Evolutionary conservation across 2,113 vertebrate species (phyloP), one percentile per base, ranked within the genome.

Genomic region (Eulacestoma nigropectus): DNA sequence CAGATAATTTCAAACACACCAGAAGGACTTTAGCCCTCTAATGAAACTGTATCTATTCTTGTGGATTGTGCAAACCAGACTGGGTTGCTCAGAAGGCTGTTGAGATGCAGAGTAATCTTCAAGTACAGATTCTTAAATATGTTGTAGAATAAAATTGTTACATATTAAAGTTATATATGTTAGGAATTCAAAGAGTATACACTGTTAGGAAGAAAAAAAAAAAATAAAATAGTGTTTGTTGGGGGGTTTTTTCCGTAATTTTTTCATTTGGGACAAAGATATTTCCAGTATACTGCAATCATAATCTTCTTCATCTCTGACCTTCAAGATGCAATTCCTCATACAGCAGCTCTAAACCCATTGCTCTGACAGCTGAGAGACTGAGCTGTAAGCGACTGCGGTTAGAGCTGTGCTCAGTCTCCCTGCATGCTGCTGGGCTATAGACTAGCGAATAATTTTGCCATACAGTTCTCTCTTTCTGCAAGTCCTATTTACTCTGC

Each of bases 241-340:
- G 10, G 8, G 6, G 3, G 1, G 0, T 22, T 33, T 12, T 27
- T 13, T 6, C 4, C 5, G 3, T 33, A 6, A 23, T 62, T 46
- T 68, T 85, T 56, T 59, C 4, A 64, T 89, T n/a, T 46, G 7
- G 13, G 13, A 64, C n/a, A 41, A 44, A 84, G 16, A 41, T 33
- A 41, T 5, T 79, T 72, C 21, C 22, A 89, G 17, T 11, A 19
- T 41, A 37, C 1, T n/a, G 29, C 6, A 77, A n/a, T 65, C 53
- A 56, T 13, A 29, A 37, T 20, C 29, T 56, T 77, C 26, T 68
- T 82, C 18, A 33, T 17, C 16, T 63, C 72, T 73, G 29, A 72
- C 47, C 12, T 84, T 88, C 42, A 73, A 11, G 11, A 49, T 67
- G 23, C 22, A 60, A 37, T 25, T n/a, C 25, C 53, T 64, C 15